phyloP scores from a whole-genome alignment of 2,888 invertebrate genomes.

The Lordiphosa andalusiaca region DNA sequence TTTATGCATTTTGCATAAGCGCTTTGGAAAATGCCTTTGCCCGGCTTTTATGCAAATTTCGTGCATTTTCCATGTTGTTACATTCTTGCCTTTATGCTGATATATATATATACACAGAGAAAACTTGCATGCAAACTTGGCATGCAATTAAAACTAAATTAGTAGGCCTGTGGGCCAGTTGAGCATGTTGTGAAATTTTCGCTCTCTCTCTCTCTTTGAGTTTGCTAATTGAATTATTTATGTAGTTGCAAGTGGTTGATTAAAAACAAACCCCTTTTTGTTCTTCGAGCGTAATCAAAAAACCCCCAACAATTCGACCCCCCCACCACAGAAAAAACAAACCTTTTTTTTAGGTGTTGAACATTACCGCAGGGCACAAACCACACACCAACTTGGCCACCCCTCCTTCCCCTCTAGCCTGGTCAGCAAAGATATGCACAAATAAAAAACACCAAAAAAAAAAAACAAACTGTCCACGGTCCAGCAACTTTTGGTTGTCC shows the following conservation, averaged over 20 bases:
- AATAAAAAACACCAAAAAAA: slow-evolving; percentile 24
- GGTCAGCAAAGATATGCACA: slow-evolving; percentile 70
- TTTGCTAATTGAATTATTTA: slow-evolving; percentile 69
- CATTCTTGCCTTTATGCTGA: slow-evolving; percentile 59
- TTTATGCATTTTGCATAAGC: slow-evolving; percentile 75
- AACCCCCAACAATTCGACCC: slow-evolving; percentile 3
- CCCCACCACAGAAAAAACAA: slow-evolving; percentile 27
- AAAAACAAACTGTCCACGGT: slow-evolving; percentile 42
- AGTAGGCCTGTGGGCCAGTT: slow-evolving; percentile 66
- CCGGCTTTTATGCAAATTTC: slow-evolving; percentile 70
- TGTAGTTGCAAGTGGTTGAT: slow-evolving; percentile 44
- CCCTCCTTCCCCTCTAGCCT: slow-evolving; percentile 37
- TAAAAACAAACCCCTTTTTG: slow-evolving; percentile 24
- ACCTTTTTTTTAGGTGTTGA: slow-evolving; percentile 74
- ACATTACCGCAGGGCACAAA: slow-evolving; percentile 68
- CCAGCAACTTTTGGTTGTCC: slow-evolving; percentile 48
- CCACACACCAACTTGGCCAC: slow-evolving; percentile 48
- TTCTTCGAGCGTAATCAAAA: slow-evolving; percentile 27
- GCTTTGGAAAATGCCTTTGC: slow-evolving; percentile 72
- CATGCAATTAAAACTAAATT: slow-evolving; percentile 75
- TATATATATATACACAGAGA: slow-evolving; percentile 11
- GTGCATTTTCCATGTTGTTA: slow-evolving; percentile 74
- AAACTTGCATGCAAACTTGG: slow-evolving; percentile 26
- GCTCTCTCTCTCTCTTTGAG: slow-evolving; percentile 24
- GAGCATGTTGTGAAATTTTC: slow-evolving; percentile 30